Conservation (phyloP, 2,888 invertebrate genomes). For the Cryptops parisi region DNA sequence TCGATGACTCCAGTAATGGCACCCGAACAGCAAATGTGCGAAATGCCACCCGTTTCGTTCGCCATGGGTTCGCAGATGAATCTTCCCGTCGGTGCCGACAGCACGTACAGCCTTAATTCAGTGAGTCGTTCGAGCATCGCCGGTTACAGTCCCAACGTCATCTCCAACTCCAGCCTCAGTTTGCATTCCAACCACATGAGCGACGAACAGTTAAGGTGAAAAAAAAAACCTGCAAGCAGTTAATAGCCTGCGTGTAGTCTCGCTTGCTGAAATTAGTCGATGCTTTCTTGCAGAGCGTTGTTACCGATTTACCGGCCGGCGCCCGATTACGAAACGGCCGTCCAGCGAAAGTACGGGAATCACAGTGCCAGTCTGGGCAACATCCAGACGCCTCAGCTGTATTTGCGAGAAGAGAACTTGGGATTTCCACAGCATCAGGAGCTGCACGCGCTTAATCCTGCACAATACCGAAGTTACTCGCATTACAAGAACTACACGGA, state of each 20-base stretch:
- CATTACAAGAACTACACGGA: conserved; percentile 26
- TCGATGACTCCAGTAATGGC: no score
- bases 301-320: conserved; percentile 49
- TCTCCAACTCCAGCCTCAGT: conserved; percentile 7
- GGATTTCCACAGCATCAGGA: conserved; percentile 8
- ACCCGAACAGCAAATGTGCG: no score
- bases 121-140: not conserved
- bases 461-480: conserved; percentile 19
- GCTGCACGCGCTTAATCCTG: not conserved
- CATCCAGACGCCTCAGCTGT: not conserved
- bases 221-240: not conserved
- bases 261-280: no score
- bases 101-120: conserved; percentile 9
- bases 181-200: conserved; percentile 1
- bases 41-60: no score
- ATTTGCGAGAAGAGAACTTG: not conserved
- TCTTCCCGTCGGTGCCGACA: conserved; percentile 1
- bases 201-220: conserved; percentile 1
- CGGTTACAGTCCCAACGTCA: conserved; percentile 1
- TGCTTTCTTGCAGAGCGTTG: no score
- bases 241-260: no score
- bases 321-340: conserved; percentile 88
- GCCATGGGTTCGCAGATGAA: not conserved
- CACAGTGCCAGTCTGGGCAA: conserved; percentile 12
- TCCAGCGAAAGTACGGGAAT: conserved; percentile 53